These are phyloP conservation scores for Orthonevra nobilis DNA, from an alignment of 2,888 invertebrate species.

Conservation along the genomic window DNA sequence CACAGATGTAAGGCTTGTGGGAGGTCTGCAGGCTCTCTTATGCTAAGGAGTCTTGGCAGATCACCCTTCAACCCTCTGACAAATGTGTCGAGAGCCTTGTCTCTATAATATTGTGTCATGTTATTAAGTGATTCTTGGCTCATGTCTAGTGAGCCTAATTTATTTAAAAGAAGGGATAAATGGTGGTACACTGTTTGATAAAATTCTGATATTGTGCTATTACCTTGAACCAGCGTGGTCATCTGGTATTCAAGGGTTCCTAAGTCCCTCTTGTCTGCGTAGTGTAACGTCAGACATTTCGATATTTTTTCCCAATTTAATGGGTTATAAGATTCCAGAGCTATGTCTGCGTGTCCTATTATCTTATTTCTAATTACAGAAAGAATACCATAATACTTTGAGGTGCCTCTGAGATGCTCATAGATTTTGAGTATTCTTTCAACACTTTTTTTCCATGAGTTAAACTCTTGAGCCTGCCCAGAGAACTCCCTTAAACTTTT, in stretches of 20 bases:
- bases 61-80: conserved; percentile 13
- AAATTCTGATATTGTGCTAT: conserved; percentile 8
- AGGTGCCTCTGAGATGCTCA: conserved; percentile 22
- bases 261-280: conserved; percentile 14
- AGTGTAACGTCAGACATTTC: conserved; percentile 4
- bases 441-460: conserved; percentile 24
- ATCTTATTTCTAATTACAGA: conserved; percentile 18
- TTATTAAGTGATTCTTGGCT: conserved; percentile 14
- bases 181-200: conserved; percentile 28
- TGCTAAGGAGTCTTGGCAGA: conserved; percentile 9
- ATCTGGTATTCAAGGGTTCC: neutral
- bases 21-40: conserved; percentile 7
- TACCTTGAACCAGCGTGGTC: conserved; percentile 7
- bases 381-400: conserved; percentile 28
- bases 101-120: conserved; percentile 23
- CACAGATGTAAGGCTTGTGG: conserved; percentile 1
- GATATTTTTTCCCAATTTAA: conserved; percentile 1
- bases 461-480: conserved; percentile 12
- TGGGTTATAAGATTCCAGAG: conserved; percentile 12
- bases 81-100: conserved; percentile 14
- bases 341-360: conserved; percentile 14
- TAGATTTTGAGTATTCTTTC: conserved; percentile 24
- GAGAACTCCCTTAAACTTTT: conserved; percentile 1
- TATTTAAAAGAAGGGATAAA: conserved; percentile 20
- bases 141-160: conserved; percentile 9